Base-by-base conservation (phyloP, 92 coral and sea anemone species). In the Epizoanthus rinbou region DNA sequence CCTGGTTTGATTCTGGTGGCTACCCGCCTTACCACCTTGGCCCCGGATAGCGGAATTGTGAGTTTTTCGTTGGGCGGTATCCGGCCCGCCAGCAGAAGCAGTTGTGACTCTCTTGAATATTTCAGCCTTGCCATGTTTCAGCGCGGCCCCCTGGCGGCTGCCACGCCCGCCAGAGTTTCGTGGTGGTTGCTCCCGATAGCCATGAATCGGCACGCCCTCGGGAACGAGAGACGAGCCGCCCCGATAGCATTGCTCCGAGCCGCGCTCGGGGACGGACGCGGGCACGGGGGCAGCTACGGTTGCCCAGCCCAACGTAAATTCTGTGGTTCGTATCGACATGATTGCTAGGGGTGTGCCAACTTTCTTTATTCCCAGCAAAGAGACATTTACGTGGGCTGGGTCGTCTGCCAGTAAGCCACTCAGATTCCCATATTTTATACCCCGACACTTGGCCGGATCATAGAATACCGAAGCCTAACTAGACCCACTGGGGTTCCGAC, bases 101-200 rank as follows among this genome's bases (percentile, higher is more conserved):
- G 65, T 60, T 60, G 65, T 60, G 18, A 60, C 65, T 60, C 65
- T n/a, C 65, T 22, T 60, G 65, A 60, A 60, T 60, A 60, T 60
- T 60, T 60, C 65, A 60, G 65, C 65, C 65, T 60, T 60, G 65
- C 65, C 65, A 60, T 60, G 65, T 60, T 60, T 60, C 65, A 60
- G 65, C 65, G 65, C 65, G 65, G 65, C 65, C 65, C 65, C 65
- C 65, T 60, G 65, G 65, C 65, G 65, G 65, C 65, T 60, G 65
- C 65, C 65, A 60, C 65, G 65, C 65, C 65, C 65, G 65, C 65
- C 65, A 60, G 65, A 60, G 65, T 60, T 60, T 60, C n/a, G 65
- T 60, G 65, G 65, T 60, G 65, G 65, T 60, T 60, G 65, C n/a
- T 60, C 65, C 65, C 65, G 65, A 60, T 60, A 60, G 65, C 65